phyloP scores from a whole-genome alignment of 2,888 invertebrate species.

The Lamproptera curius region DNA sequence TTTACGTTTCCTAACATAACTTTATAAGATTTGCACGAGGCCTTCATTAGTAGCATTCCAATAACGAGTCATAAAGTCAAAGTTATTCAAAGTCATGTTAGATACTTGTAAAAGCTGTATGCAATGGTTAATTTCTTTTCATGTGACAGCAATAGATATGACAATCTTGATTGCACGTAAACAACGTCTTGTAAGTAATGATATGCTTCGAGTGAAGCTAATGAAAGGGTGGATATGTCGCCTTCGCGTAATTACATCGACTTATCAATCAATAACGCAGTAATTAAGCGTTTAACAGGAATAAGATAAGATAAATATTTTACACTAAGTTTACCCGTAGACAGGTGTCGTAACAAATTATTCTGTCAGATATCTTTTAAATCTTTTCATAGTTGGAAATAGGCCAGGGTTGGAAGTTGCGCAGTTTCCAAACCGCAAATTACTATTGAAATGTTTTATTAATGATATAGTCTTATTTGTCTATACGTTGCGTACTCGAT shows the following conservation, averaged over 20 bases:
- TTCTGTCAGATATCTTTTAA: constrained; percentile 8
- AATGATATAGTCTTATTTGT: constrained; percentile 15
- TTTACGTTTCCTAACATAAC: too few relatives aligned
- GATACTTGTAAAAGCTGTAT: too few relatives aligned
- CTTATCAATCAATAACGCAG: constrained; percentile 17
- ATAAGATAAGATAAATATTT: constrained; percentile 14
- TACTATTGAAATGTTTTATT: constrained; percentile 17
- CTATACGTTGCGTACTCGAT: too few relatives aligned
- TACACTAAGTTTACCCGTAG: constrained; percentile 5
- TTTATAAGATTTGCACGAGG: too few relatives aligned
- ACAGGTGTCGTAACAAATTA: constrained; percentile 19
- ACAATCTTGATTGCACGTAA: too few relatives aligned
- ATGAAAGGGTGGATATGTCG: constrained; percentile 11
- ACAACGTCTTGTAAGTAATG: too few relatives aligned
- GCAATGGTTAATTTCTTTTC: too few relatives aligned
- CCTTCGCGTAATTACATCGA: constrained; percentile 11
- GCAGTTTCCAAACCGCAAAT: constrained; percentile 11
- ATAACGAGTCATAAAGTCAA: too few relatives aligned
- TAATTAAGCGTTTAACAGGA: constrained; percentile 15
- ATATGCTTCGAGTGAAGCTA: constrained; percentile 7
- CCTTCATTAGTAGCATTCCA: too few relatives aligned
- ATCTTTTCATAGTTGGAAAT: constrained; percentile 20
- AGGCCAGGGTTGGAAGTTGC: constrained; percentile 19
- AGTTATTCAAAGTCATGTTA: too few relatives aligned
- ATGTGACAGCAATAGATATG: too few relatives aligned